These are phyloP conservation scores for Agrotis puta DNA, from an alignment of 2,888 invertebrate species.

Conservation along the genomic window DNA sequence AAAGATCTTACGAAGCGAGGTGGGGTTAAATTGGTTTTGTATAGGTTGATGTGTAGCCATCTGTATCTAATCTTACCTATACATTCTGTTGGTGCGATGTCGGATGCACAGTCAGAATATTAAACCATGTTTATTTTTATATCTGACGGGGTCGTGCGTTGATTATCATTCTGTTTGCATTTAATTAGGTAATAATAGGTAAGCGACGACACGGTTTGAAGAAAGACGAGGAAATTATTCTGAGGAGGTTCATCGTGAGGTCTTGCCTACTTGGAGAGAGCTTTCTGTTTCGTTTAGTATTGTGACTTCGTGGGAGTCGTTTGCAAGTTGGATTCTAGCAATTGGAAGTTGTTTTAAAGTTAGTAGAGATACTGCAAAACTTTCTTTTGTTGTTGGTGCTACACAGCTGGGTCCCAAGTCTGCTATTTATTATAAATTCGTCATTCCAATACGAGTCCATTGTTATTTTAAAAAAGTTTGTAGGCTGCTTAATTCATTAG, in stretches of 20 bases:
- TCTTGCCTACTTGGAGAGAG: slow-evolving; percentile 10
- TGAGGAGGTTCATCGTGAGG: slow-evolving; percentile 27
- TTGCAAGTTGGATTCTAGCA: background rate
- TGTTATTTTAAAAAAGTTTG: no score
- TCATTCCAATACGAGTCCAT: no score
- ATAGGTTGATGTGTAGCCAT: no score
- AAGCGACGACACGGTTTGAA: slow-evolving; percentile 25
- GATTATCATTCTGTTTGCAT: slow-evolving; percentile 52
- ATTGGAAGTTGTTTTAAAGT: background rate
- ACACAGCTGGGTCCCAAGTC: no score
- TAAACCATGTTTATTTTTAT: slow-evolving; percentile 54
- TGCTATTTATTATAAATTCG: no score
- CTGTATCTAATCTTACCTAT: background rate
- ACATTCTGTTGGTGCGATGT: slow-evolving; percentile 8
- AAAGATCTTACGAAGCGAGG: no score
- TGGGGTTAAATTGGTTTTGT: no score
- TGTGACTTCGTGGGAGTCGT: background rate
- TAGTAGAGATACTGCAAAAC: background rate
- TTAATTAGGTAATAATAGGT: slow-evolving; percentile 53
- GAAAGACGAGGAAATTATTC: slow-evolving; percentile 45
- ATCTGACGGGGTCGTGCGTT: slow-evolving; percentile 38
- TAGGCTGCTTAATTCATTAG: no score
- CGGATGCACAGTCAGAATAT: slow-evolving; percentile 38
- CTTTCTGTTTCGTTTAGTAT: slow-evolving; percentile 20
- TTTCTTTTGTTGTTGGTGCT: background rate